phyloP scores from a whole-genome alignment of 2,888 invertebrate species.

The Leptinotarsa juncta region DNA sequence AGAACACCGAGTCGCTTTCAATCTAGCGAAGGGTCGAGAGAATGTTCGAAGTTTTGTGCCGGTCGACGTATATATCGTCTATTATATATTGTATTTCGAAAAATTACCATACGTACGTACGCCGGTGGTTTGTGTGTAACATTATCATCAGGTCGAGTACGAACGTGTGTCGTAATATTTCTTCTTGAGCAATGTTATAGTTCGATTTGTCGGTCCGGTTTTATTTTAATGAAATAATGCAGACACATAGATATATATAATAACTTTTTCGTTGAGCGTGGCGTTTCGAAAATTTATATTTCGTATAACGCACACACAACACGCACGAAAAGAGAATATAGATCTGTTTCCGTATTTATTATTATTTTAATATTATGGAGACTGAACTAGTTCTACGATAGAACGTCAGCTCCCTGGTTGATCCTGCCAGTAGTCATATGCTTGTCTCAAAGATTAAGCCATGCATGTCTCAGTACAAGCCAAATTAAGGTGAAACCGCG shows the following conservation, averaged over 20 bases:
- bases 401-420: constrained; percentile 64
- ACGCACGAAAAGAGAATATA: constrained; percentile 3
- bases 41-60: constrained; percentile 14
- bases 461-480: constrained; percentile 75
- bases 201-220: constrained; percentile 3
- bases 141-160: too few relatives aligned
- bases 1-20: constrained; percentile 29
- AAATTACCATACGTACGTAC: not conserved
- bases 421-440: constrained; percentile 74
- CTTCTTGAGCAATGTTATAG: not conserved
- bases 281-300: constrained; percentile 14
- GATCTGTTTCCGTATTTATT: not conserved
- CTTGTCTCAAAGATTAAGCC: constrained; percentile 67
- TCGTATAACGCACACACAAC: constrained; percentile 4
- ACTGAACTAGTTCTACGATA: constrained; percentile 3
- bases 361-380: not conserved
- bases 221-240: not conserved
- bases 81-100: not conserved
- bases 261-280: constrained; percentile 5
- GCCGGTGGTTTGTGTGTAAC: too few relatives aligned
- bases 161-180: too few relatives aligned
- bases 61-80: constrained; percentile 1
- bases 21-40: constrained; percentile 32
- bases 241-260: not conserved
- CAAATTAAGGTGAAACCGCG: constrained; percentile 66